Evolutionary conservation across 2,113 vertebrate genomes (phyloP), one percentile per base, ranked within the genome.

Genomic region (Myotis davidii): DNA sequence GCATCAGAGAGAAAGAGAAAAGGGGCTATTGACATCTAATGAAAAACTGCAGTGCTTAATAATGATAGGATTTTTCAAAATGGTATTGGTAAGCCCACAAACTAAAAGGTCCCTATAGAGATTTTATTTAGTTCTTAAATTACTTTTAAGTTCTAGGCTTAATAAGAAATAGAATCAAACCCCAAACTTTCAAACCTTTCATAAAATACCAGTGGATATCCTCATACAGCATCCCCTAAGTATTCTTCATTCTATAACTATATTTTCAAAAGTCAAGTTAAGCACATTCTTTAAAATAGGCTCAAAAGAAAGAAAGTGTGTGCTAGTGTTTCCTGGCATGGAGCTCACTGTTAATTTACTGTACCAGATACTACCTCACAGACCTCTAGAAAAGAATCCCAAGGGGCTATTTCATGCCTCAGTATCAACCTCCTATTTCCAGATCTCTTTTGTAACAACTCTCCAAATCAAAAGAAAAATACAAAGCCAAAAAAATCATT

Each of bases 61-160:
- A 96, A 79, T 56, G 93, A 94, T 85, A 84, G 93, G 50, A 65
- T 85, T 95, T 95, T 96, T 94, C 94, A 96, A 96, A 97, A 96
- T 85, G 76, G 86, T 97, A 74, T 96, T 83, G 74, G 92, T 88
- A 92, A 96, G 73, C 48, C 77, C 73, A 78, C 72, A 96, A 94
- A 64, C 82, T 94, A 77, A 92, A 94, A 88, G 50, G 29, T 97
- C 91, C 88, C 91, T 79, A 37, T 54, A 91, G 88, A 94, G 88
- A 82, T 90, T 96, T 86, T 96, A 85, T 92, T 95, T 95, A 70
- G 34, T 86, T 95, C 69, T 76, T 88, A 95, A 92, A 95, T 96
- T 97, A 95, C 85, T 95, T 96, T 95, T 85, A 90, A 96, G 92
- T n/a, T 96, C 67, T 56, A 89, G 52, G 82, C 61, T 94, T 90